Percentiles rank a stretch among this genome's conserved stretches.
phyloP scores from a whole-genome alignment of 2,797 vertebrate species.

The Tragelaphus eurycerus region DNA sequence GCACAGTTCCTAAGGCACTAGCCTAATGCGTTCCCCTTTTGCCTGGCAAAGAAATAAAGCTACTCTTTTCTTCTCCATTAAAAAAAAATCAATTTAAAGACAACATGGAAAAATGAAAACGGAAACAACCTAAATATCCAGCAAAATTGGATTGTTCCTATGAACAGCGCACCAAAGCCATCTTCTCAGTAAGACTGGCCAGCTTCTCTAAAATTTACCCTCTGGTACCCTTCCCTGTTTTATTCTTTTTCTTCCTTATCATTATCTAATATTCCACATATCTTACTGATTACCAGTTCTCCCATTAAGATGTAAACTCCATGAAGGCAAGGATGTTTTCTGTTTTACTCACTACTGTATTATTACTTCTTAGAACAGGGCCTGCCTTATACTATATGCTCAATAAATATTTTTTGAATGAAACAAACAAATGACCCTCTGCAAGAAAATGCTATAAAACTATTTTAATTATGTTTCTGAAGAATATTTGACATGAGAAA shows the following conservation, averaged over 20 bases:
- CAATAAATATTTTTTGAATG: not conserved
- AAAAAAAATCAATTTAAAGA: not conserved
- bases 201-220: not conserved
- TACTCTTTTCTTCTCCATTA: not conserved
- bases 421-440: not conserved
- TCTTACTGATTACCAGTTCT: not conserved
- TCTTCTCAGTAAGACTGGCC: not conserved
- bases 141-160: not conserved
- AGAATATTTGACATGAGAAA: not conserved
- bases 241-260: not conserved
- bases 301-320: not conserved
- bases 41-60: not conserved
- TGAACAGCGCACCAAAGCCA: not conserved
- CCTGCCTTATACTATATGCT: not conserved
- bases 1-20: not conserved
- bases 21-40: not conserved
- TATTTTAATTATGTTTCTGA: not conserved
- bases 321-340: not conserved
- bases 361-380: not conserved
- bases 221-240: not conserved
- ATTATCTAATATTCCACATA: not conserved
- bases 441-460: not conserved
- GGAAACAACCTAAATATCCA: not conserved
- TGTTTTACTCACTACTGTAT: not conserved
- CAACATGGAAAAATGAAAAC: not conserved